Percentiles rank a stretch among this genome's conserved stretches.
phyloP scores from a whole-genome alignment of 2,113 vertebrate species.

The Crotophaga sulcirostris region DNA sequence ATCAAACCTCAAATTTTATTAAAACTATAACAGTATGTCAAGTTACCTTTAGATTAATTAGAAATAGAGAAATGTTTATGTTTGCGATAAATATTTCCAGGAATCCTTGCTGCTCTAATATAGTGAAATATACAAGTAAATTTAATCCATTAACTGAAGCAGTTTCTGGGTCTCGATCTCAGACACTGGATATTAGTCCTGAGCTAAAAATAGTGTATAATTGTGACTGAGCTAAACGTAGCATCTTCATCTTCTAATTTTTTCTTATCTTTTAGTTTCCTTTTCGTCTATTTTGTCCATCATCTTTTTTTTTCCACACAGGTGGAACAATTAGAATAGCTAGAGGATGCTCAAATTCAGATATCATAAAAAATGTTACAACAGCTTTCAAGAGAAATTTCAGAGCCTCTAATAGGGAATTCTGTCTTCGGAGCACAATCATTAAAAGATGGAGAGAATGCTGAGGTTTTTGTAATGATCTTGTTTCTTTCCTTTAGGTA shows the following conservation, averaged over 20 bases:
- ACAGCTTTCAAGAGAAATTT: background rate
- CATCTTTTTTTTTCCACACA: background rate
- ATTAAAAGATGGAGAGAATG: background rate
- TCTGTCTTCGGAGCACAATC: background rate
- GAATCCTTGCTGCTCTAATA: background rate
- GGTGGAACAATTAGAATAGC: background rate
- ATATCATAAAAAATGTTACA: background rate
- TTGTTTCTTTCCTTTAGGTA: conserved; percentile 6
- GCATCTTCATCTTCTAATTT: background rate
- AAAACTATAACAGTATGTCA: background rate
- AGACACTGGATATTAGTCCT: background rate
- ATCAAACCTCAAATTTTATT: background rate
- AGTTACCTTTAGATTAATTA: background rate
- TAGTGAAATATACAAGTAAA: background rate
- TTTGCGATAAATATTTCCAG: background rate
- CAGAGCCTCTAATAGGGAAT: background rate
- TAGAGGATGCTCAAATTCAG: background rate
- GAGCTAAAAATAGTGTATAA: background rate
- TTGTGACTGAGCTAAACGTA: background rate
- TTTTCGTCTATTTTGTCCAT: background rate
- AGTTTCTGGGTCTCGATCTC: background rate
- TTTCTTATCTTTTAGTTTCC: background rate
- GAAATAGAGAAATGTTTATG: background rate
- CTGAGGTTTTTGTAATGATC: background rate
- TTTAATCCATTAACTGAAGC: background rate